Base-by-base conservation (phyloP, 2,797 vertebrate genomes). In the Acrossocheilus fasciatus region DNA sequence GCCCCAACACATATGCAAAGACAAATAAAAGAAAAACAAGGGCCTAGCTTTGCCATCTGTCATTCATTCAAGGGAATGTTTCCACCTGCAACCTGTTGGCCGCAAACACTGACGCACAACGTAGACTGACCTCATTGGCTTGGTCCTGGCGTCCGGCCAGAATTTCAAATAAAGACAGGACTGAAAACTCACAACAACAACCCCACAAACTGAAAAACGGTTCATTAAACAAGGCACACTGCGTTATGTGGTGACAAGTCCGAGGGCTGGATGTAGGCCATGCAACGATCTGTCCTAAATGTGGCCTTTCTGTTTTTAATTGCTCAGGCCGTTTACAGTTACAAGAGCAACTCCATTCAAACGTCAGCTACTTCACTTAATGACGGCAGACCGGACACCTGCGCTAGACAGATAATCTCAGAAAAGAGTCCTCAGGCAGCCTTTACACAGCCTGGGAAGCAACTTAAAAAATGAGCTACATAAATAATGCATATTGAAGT, bases 51-150 rank as follows among this genome's bases (percentile, higher is more conserved):
- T 86, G 91, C 95, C 95, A 96, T 95, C 94, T 95, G 94, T 86
- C 34, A 86, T 79, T 54, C 90, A 93, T 92, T 94, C 91, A 91
- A 87, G 88, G 79, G 90, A 90, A 92, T 86, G 82, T 88, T 92
- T 91, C 92, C 90, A 93, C 90, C 91, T 92, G 89, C 93, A 94
- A 95, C 94, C 94, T 95, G 94, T 95, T 94, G 92, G 75, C 74
- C 30, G 59, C 34, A 78, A 81, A 85, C 17, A 80, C n/a, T 82
- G 41, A 72, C 43, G 11, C 30, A 64, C 83, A 66, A 62, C 1
- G 30, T 36, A 70, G 45, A 43, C 69, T 78, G 84, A 73, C 87
- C 79, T 77, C 66, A 59, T 30, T 45, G 26, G 83, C 59, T 52
- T 30, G 2, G 66, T 36, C 50, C 20, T 45, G 59, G 85, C 59